Base-by-base conservation (phyloP, 2,888 invertebrate genomes). In the Zygaena filipendulae region DNA sequence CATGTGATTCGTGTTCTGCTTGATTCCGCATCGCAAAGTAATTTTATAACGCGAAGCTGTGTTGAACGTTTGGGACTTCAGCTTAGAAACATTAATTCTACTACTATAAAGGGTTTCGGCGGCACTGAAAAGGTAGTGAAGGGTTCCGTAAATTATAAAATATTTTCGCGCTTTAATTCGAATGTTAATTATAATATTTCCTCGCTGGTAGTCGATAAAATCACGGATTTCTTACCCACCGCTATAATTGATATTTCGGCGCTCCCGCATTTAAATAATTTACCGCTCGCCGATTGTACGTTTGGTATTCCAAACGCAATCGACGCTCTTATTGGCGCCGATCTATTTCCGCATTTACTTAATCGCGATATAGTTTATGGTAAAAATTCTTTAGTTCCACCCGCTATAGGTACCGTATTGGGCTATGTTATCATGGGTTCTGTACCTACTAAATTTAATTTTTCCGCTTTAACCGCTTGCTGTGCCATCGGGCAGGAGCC, bases 171-270 rank as follows among this genome's bases (percentile, higher is more conserved):
- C n/a, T n/a, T n/a, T n/a, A n/a, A n/a, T n/a, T n/a, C n/a, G n/a
- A n/a, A n/a, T n/a, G n/a, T n/a, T n/a, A n/a, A n/a, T n/a, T n/a
- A n/a, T n/a, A n/a, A n/a, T n/a, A n/a, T n/a, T n/a, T n/a, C n/a
- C n/a, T n/a, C n/a, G n/a, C n/a, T n/a, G 3, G 26, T 40, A 7
- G 33, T 40, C 3, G 33, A 37, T 22, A 24, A 21, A 24, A 32
- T 40, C 11, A 37, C 37, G 3, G 32, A 34, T 14, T 5, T 9
- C 6, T 29, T 40, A 14, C 40, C 37, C 2, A 32, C 28, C n/a
- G 29, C 28, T 13, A 8, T 13, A 8, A 22, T 35, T 11, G 25
- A 33, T 16, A 27, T 9, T 4, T 23, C 29, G 3, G 20, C 14
- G 7, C 13, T 34, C 7, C 19, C 21, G 10, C 16, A 36, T 21